Conservation (phyloP, 2,888 invertebrate species). For the Platynereis dumerilii region DNA sequence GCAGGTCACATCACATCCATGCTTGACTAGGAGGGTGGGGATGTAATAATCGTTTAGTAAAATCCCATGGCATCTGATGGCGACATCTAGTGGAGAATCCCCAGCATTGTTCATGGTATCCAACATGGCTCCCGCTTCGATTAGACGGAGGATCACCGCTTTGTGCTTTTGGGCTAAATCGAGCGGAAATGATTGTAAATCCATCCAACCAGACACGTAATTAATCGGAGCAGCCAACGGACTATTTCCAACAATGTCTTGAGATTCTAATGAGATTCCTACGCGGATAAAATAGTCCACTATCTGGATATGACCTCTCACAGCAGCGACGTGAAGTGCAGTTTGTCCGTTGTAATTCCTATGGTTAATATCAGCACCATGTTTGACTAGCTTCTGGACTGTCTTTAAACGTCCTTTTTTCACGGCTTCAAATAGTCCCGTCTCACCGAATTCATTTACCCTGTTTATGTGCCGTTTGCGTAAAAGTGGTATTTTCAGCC, state of each 20-base stretch:
- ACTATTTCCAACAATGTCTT: neutral
- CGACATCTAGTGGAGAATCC: neutral
- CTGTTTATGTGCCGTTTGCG: neutral
- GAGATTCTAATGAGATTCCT: neutral
- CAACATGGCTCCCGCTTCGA: neutral
- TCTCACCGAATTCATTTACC: neutral
- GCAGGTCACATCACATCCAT: neutral
- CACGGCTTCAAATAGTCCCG: constrained; percentile 5
- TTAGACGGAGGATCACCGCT: neutral
- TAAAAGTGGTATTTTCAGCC: neutral
- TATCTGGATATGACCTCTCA: neutral
- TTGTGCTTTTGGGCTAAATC: constrained; percentile 1
- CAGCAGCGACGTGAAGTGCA: neutral
- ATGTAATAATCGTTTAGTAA: neutral
- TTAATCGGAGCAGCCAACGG: neutral
- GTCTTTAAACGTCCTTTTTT: neutral
- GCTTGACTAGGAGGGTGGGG: neutral
- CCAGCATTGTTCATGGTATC: neutral
- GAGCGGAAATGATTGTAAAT: neutral
- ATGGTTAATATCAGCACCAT: neutral
- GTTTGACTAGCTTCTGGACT: neutral
- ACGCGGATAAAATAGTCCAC: neutral
- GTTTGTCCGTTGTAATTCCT: constrained; percentile 2
- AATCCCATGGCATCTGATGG: neutral
- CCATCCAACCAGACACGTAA: neutral